phyloP scores from a whole-genome alignment of 2,888 invertebrate genomes.

The Aromia moschata region DNA sequence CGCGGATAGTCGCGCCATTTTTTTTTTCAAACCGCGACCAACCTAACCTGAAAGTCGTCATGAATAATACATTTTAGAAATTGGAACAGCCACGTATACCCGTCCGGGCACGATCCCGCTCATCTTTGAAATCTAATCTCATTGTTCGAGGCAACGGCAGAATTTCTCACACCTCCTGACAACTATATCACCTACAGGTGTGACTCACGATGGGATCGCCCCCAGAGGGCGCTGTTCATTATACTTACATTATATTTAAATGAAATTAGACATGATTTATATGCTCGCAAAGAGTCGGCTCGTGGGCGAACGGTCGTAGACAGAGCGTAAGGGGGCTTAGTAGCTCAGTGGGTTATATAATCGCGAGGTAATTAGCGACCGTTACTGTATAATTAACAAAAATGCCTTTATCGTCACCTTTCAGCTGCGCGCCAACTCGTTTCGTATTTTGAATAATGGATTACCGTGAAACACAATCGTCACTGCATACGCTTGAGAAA shows the following conservation, averaged over 20 bases:
- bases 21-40: too few species aligned
- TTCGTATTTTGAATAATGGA: not conserved
- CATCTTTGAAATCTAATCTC: constrained; percentile 31
- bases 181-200: constrained; percentile 62
- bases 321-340: constrained; percentile 44
- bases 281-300: constrained; percentile 45
- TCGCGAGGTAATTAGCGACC: constrained; percentile 36
- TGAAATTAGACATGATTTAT: constrained; percentile 60
- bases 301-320: constrained; percentile 45
- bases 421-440: constrained; percentile 1
- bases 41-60: constrained; percentile 2
- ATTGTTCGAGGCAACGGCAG: constrained; percentile 15
- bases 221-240: constrained; percentile 59
- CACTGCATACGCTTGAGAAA: too few species aligned
- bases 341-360: constrained; percentile 40
- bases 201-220: constrained; percentile 61
- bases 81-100: constrained; percentile 27
- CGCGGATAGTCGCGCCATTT: too few species aligned
- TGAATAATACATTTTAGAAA: constrained; percentile 36
- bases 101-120: constrained; percentile 18
- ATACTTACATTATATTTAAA: constrained; percentile 61
- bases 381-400: constrained; percentile 24
- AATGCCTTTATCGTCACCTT: constrained; percentile 24
- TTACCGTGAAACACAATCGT: not conserved
- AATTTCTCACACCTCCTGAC: constrained; percentile 60